Evolutionary conservation across 2,113 vertebrate species (phyloP).

Genomic region (Melanerpes aurifrons): DNA sequence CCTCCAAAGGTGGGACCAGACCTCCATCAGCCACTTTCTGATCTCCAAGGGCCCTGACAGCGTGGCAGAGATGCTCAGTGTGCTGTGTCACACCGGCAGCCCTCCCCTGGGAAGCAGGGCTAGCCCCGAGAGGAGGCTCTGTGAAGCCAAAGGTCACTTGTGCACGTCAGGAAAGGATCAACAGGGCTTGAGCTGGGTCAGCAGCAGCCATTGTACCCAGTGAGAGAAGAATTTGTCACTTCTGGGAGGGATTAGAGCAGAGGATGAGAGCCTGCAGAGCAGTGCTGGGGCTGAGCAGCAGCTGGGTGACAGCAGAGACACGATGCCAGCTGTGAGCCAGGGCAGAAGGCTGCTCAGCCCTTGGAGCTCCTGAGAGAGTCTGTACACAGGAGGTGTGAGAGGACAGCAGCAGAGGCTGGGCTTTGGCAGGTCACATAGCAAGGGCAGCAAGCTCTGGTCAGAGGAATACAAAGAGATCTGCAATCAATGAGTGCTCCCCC

Average conservation of each 20-base stretch:
- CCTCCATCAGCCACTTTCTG: background rate
- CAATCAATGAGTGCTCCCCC: background rate
- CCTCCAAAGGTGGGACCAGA: background rate
- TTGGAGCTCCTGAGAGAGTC: background rate
- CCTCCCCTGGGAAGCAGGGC: background rate
- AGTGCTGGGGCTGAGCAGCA: background rate
- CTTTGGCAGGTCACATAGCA: background rate
- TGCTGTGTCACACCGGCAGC: accelerated
- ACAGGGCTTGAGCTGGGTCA: background rate
- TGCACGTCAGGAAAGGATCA: background rate
- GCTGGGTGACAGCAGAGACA: background rate
- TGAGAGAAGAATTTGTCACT: conserved; percentile 6
- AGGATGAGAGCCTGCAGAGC: background rate
- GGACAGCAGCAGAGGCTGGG: background rate
- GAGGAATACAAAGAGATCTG: background rate
- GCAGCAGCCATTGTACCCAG: conserved; percentile 1
- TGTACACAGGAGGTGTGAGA: background rate
- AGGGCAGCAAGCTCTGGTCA: background rate
- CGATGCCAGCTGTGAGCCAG: background rate
- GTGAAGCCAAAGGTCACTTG: conserved; percentile 23
- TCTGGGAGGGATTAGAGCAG: background rate
- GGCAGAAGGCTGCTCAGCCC: background rate
- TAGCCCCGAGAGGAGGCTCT: background rate
- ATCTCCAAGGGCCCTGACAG: background rate
- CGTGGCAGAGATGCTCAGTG: background rate